Percentiles rank a stretch among this genome's conserved stretches.
These are phyloP conservation scores for Eciton burchellii DNA, from an alignment of 1,140 invertebrate species.

Conservation along the genomic window DNA sequence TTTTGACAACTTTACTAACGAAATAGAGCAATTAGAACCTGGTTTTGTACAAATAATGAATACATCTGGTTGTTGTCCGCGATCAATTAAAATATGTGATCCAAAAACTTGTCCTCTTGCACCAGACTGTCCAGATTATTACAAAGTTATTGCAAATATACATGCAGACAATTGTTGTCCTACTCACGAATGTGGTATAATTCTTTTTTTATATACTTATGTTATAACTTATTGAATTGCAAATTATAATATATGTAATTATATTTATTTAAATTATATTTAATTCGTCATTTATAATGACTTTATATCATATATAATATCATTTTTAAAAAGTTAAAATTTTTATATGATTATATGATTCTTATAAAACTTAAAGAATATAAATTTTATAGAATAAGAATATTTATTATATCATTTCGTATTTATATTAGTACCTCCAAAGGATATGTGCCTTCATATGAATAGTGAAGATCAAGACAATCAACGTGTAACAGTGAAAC, in stretches of 20 bases:
- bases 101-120: slow-evolving; percentile 87
- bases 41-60: slow-evolving; percentile 88
- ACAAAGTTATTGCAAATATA: slow-evolving; percentile 84
- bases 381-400: neutral
- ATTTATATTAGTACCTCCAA: slow-evolving; percentile 87
- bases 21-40: slow-evolving; percentile 84
- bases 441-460: slow-evolving; percentile 89
- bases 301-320: neutral
- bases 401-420: slow-evolving; percentile 1
- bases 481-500: slow-evolving; percentile 84
- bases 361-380: neutral
- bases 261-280: neutral
- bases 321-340: neutral
- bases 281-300: slow-evolving; percentile 8
- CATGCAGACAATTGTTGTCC: slow-evolving; percentile 88
- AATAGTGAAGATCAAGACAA: slow-evolving; percentile 84
- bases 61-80: slow-evolving; percentile 90
- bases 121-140: slow-evolving; percentile 87
- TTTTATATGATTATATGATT: neutral
- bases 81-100: slow-evolving; percentile 87
- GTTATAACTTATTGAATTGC: neutral
- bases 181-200: slow-evolving; percentile 88
- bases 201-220: slow-evolving; percentile 35
- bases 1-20: slow-evolving; percentile 81
- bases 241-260: neutral